Evolutionary conservation across 2,113 vertebrate genomes (phyloP), one percentile per base, ranked within the genome.

Genomic region (Psettodes erumei): DNA sequence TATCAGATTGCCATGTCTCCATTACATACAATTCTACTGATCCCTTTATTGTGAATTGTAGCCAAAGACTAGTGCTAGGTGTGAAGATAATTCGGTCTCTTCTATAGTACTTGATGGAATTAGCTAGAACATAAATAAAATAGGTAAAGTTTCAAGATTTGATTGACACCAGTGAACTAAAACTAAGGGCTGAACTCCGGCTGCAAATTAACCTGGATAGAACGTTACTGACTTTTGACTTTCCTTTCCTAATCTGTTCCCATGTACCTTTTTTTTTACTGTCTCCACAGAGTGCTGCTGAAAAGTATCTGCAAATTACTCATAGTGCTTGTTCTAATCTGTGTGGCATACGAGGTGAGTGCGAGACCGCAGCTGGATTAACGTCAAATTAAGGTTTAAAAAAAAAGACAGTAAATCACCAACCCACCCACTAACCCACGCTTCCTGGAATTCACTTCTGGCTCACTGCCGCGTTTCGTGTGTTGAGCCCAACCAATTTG

Each of bases 41-140:
- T 84, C 86, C 85, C 87, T 87, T 89, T 90, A 89, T 78, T 74
- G 75, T 83, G 77, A 85, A 66, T 19, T 68, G 54, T 81, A 81
- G 80, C 91, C 91, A 92, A 92, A 93, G 87, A 89, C 68, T 62
- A 76, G 59, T 30, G 86, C 58, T 61, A 33, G 43, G 11, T 64
- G 66, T 5, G 4, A 47, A 43, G 81, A 77, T 40, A 38, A 61
- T 59, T 82, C 43, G 61, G 64, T 58, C 62, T 10, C 32, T 67
- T 70, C 38, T 62, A 5, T 40, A 53, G 53, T 1, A 38, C 45
- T 66, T 30, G 23, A 42, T 60, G 28, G n/a, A 77, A 71, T 66
- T 53, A 28, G 60, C 42, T 27, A 25, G 8, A 75, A 25, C 27
- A 67, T 62, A 76, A 43, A 28, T 32, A 50, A n/a, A n/a, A n/a